phyloP scores from a whole-genome alignment of 1,140 invertebrate genomes.

The Calliopsis andreniformis region DNA sequence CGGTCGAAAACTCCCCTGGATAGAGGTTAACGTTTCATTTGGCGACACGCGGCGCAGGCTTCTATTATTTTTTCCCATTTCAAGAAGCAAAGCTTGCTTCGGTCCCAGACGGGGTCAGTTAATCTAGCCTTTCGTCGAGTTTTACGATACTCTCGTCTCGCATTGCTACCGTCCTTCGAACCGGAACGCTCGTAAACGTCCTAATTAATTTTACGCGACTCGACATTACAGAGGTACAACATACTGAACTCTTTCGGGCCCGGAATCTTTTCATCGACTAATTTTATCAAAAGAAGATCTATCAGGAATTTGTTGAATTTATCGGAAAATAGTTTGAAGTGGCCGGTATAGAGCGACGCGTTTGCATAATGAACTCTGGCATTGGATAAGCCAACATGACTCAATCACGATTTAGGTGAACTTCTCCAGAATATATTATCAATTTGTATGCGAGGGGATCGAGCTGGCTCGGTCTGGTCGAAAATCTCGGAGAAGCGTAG shows the following conservation, averaged over 20 bases:
- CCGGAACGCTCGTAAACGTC: conserved; percentile 60
- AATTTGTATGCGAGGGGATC: too few species aligned
- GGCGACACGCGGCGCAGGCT: not conserved
- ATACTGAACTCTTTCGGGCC: not conserved
- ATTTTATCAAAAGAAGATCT: too few species aligned
- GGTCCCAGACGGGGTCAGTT: conserved; percentile 11
- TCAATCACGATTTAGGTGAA: too few species aligned
- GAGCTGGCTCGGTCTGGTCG: too few species aligned
- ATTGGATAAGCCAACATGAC: too few species aligned
- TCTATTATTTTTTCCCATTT: conserved; percentile 32
- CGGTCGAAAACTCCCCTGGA: not conserved
- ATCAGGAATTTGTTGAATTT: too few species aligned
- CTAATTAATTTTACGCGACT: conserved; percentile 64
- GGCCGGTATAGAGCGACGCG: too few species aligned
- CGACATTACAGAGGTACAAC: conserved; percentile 48
- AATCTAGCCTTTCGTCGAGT: conserved; percentile 52
- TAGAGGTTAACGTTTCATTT: conserved; percentile 7
- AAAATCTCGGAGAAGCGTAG: too few species aligned
- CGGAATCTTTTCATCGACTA: not conserved
- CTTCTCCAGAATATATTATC: too few species aligned
- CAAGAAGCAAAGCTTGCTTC: conserved; percentile 7
- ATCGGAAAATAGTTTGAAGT: too few species aligned
- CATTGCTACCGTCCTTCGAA: not conserved
- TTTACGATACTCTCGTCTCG: conserved; percentile 42
- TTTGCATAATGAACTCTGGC: too few species aligned